These are phyloP conservation scores for Synanthedon tipuliformis DNA, from an alignment of 2,888 invertebrate species.

Conservation along the genomic window DNA sequence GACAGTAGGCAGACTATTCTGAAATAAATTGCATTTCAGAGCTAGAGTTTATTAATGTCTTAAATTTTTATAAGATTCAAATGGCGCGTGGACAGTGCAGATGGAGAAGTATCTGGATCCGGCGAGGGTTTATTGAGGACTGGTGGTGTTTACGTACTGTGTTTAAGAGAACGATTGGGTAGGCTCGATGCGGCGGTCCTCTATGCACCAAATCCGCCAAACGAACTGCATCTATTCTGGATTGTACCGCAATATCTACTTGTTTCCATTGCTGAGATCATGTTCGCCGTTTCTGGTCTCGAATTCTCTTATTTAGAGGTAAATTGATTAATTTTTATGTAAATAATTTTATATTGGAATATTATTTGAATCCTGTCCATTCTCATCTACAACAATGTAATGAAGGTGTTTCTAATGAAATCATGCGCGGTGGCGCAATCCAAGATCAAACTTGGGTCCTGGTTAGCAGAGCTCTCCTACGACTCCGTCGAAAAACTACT, in stretches of 20 bases:
- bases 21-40: no score
- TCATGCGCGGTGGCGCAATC: no score
- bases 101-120: slow-evolving; percentile 35
- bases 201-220: slow-evolving; percentile 73
- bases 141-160: slow-evolving; percentile 70
- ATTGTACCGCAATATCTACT: slow-evolving; percentile 84
- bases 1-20: no score
- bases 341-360: background rate
- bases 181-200: slow-evolving; percentile 67
- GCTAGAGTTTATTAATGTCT: no score
- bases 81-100: slow-evolving; percentile 45
- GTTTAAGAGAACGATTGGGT: slow-evolving; percentile 61
- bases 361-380: no score
- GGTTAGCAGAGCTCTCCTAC: no score
- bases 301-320: slow-evolving; percentile 87
- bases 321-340: background rate
- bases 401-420: no score
- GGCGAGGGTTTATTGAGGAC: slow-evolving; percentile 42
- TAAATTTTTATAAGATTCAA: slow-evolving; percentile 25
- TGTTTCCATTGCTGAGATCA: slow-evolving; percentile 83
- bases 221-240: slow-evolving; percentile 77
- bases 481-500: no score
- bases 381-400: no score
- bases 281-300: slow-evolving; percentile 85
- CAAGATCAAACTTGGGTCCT: no score